Conservation (phyloP, 1,140 invertebrate genomes). For the Ridgeia piscesae region DNA sequence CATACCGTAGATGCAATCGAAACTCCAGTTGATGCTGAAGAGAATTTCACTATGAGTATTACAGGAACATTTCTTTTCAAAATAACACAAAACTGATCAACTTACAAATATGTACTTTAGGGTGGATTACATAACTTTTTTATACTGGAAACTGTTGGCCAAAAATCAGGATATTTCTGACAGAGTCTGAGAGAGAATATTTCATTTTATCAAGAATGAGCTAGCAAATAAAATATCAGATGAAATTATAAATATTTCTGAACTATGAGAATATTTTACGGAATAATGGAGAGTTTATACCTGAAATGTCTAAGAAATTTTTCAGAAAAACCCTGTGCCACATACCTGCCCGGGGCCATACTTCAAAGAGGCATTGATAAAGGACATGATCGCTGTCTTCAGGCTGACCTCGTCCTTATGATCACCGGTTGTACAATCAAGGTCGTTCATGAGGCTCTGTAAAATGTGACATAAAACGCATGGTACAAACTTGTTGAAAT, state of each 20-base stretch:
- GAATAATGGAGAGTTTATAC: background rate
- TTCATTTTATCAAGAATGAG: background rate
- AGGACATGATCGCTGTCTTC: slow-evolving; percentile 97
- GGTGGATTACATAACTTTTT: background rate
- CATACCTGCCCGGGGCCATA: slow-evolving; percentile 86
- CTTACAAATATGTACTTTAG: background rate
- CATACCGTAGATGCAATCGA: slow-evolving; percentile 90
- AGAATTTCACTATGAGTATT: background rate
- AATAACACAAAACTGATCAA: background rate
- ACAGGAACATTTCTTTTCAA: background rate
- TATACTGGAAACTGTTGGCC: background rate
- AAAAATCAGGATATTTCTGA: background rate
- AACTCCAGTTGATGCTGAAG: slow-evolving; percentile 87
- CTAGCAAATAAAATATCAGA: background rate
- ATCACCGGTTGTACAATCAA: slow-evolving; percentile 85
- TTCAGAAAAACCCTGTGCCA: background rate
- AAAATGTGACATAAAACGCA: background rate
- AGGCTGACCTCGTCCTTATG: slow-evolving; percentile 87
- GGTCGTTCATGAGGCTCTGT: slow-evolving; percentile 86
- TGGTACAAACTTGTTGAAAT: background rate
- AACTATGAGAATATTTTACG: background rate
- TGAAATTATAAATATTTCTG: background rate
- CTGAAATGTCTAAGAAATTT: background rate
- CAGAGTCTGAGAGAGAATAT: background rate
- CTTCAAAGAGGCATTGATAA: slow-evolving; percentile 94